Evolutionary conservation across 1,140 invertebrate genomes (phyloP).

Genomic region (Leptinotarsa lineolata): DNA sequence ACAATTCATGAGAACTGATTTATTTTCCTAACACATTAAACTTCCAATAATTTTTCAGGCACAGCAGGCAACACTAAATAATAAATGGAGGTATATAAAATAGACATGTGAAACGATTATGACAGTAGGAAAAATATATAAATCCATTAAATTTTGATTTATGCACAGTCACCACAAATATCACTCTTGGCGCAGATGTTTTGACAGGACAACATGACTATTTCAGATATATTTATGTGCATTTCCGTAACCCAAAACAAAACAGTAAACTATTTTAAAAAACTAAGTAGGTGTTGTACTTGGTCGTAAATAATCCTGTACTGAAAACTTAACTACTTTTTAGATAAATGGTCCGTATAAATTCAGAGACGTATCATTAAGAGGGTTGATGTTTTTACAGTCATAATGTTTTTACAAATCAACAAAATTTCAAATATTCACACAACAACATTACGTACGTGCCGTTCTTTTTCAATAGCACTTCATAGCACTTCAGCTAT

Average conservation of each 20-base stretch:
- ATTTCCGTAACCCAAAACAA: conserved; percentile 24
- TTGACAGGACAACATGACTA: conserved; percentile 19
- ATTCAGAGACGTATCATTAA: conserved; percentile 3
- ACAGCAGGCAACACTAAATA: neutral
- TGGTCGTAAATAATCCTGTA: conserved; percentile 13
- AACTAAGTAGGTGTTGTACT: conserved; percentile 10
- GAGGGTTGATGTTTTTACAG: neutral
- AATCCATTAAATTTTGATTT: conserved; percentile 22
- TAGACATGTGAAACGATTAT: conserved; percentile 13
- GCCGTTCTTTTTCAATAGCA: no score
- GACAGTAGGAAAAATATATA: conserved; percentile 19
- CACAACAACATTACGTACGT: no score
- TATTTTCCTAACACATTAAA: neutral
- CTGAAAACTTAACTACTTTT: conserved; percentile 18
- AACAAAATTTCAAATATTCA: no score
- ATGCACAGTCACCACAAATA: conserved; percentile 8
- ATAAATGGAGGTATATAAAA: neutral
- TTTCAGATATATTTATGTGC: conserved; percentile 13
- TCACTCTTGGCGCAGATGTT: conserved; percentile 11
- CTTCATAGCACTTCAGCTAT: no score
- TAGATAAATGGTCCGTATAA: conserved; percentile 15
- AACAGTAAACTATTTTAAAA: conserved; percentile 14
- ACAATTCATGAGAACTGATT: neutral
- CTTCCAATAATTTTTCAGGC: conserved; percentile 2
- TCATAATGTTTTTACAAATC: neutral